Conservation (phyloP, 1,140 invertebrate genomes). For the Harlomillsia oculata region DNA sequence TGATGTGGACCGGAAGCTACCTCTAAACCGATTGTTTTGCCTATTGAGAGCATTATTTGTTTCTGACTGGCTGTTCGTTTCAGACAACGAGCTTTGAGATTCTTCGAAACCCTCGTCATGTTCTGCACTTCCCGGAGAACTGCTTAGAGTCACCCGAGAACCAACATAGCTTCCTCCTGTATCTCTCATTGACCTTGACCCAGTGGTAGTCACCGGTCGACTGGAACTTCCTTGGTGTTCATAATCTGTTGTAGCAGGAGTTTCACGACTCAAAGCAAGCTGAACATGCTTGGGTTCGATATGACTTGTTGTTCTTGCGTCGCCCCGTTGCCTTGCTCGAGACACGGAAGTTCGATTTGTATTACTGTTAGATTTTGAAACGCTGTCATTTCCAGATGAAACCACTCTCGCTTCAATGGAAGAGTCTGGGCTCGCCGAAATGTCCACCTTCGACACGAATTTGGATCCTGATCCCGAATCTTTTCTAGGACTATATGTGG, state of each 20-base stretch:
- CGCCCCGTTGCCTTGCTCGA: constrained; percentile 4
- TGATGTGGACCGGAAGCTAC: too few species aligned
- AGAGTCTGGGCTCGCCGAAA: not conserved
- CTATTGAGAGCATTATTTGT: not conserved
- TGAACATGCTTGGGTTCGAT: constrained; percentile 31
- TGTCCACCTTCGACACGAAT: constrained; percentile 31
- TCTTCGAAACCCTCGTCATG: constrained; percentile 85
- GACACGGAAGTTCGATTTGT: not conserved
- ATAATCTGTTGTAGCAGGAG: not conserved
- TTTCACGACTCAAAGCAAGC: constrained; percentile 19
- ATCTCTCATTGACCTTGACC: not conserved
- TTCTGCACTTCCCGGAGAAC: constrained; percentile 27
- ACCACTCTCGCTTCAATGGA: not conserved
- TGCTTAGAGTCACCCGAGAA: constrained; percentile 14
- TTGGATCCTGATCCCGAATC: constrained; percentile 4
- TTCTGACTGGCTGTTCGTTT: constrained; percentile 61
- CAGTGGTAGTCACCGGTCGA: not conserved
- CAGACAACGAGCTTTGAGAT: constrained; percentile 71
- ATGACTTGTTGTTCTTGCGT: constrained; percentile 23
- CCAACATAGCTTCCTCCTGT: not conserved
- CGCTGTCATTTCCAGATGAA: not conserved
- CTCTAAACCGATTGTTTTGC: not conserved
- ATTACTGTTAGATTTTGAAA: not conserved
- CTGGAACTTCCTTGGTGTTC: not conserved
- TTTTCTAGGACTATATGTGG: too few species aligned